These are phyloP conservation scores for Eristalis intricaria DNA, from an alignment of 2,888 invertebrate species.

Conservation along the genomic window DNA sequence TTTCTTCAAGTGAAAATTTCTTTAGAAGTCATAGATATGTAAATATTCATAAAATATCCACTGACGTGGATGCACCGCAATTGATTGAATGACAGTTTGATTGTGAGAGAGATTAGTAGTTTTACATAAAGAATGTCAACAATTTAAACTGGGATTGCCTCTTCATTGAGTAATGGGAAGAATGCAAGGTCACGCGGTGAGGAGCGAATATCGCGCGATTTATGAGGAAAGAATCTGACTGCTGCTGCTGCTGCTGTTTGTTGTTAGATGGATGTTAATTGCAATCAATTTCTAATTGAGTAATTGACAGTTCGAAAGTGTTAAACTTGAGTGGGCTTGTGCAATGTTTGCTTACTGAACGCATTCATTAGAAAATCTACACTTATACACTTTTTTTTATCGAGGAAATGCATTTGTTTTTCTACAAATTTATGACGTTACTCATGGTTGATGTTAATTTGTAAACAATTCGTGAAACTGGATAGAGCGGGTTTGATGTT, in stretches of 20 bases:
- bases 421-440: too few species aligned
- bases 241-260: constrained; percentile 5
- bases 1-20: neutral
- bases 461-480: too few species aligned
- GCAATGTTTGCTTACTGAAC: neutral
- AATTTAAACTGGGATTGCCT: constrained; percentile 67
- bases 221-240: constrained; percentile 41
- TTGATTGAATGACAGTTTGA: constrained; percentile 65
- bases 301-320: constrained; percentile 41
- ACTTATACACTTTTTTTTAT: neutral
- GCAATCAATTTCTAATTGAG: constrained; percentile 24
- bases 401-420: neutral
- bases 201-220: constrained; percentile 44
- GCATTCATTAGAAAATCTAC: neutral
- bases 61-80: constrained; percentile 42
- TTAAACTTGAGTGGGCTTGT: neutral
- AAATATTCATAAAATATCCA: constrained; percentile 51
- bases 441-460: too few species aligned
- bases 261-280: constrained; percentile 48
- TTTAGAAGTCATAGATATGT: neutral
- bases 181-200: constrained; percentile 59
- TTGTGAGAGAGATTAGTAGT: constrained; percentile 43
- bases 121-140: constrained; percentile 60
- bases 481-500: too few species aligned
- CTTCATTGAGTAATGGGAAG: constrained; percentile 51